These are phyloP conservation scores for Drosophila eugracilis DNA, from an alignment of 1,140 invertebrate species.

Conservation along the genomic window DNA sequence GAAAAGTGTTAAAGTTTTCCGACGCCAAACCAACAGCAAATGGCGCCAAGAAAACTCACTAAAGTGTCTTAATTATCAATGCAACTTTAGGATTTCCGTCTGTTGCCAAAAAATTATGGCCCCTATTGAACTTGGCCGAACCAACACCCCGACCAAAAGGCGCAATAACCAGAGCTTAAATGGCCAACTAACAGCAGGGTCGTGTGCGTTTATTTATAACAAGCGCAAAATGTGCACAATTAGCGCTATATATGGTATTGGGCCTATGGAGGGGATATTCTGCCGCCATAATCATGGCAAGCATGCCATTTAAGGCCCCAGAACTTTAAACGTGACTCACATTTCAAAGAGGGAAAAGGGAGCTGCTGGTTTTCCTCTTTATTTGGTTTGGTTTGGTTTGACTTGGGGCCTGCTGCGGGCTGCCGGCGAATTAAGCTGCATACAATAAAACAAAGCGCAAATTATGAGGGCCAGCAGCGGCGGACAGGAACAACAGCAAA, in stretches of 20 bases:
- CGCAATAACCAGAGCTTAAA: slow-evolving; percentile 8
- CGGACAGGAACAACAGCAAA: slow-evolving; percentile 22
- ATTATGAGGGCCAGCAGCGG: slow-evolving; percentile 66
- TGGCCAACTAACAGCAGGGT: slow-evolving; percentile 27
- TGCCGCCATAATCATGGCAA: slow-evolving; percentile 39
- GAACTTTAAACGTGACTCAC: slow-evolving; percentile 79
- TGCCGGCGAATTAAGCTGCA: slow-evolving; percentile 66
- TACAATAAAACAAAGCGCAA: slow-evolving; percentile 75
- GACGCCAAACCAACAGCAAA: slow-evolving; percentile 18
- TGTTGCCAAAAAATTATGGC: slow-evolving; percentile 37
- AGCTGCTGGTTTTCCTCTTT: too few relatives aligned
- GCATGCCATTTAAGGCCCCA: slow-evolving; percentile 65
- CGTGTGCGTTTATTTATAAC: slow-evolving; percentile 71
- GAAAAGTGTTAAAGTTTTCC: slow-evolving; percentile 29
- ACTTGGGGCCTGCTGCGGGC: not conserved
- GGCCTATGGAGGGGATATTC: slow-evolving; percentile 15
- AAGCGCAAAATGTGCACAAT: slow-evolving; percentile 80
- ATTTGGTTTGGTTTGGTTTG: too few relatives aligned
- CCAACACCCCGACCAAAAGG: slow-evolving; percentile 7
- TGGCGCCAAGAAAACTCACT: slow-evolving; percentile 45
- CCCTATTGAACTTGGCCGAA: slow-evolving; percentile 10
- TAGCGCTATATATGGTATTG: slow-evolving; percentile 73
- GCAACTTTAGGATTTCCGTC: slow-evolving; percentile 11
- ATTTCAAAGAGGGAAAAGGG: slow-evolving; percentile 56
- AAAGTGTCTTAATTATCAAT: slow-evolving; percentile 56